Percentiles rank a stretch among this genome's conserved stretches.
phyloP scores from a whole-genome alignment of 2,113 vertebrate species.

The Chlamydotis undulata region DNA sequence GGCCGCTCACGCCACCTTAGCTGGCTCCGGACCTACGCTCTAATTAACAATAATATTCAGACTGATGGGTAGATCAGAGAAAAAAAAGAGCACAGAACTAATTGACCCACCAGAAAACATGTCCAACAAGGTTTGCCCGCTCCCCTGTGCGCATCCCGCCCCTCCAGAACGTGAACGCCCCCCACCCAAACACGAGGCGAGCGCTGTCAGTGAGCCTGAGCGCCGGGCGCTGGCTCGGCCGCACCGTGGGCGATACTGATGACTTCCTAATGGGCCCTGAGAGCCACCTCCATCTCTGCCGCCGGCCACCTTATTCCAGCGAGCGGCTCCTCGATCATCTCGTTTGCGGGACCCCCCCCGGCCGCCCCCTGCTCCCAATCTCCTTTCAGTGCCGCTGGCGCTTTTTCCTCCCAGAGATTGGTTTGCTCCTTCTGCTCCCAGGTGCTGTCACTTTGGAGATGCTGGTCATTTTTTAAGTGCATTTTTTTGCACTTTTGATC shows the following conservation, averaged over 20 bases:
- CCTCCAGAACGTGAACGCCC: background rate
- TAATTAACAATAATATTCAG: background rate
- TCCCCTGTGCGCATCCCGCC: background rate
- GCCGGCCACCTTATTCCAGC: background rate
- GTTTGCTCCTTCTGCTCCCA: background rate
- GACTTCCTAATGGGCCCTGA: constrained; percentile 52
- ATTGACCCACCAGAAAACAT: background rate
- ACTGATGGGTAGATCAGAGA: background rate
- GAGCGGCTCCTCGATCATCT: background rate
- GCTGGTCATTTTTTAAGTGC: constrained; percentile 70
- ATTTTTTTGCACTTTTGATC: background rate
- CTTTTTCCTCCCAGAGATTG: background rate
- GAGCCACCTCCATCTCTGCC: background rate
- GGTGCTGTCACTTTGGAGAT: constrained; percentile 58
- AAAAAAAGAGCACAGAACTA: background rate
- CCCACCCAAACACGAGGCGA: background rate
- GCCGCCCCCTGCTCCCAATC: background rate
- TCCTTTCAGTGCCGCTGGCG: background rate
- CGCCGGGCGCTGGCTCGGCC: background rate
- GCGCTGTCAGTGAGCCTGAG: fast-evolving
- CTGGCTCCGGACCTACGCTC: background rate
- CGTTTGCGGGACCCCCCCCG: background rate
- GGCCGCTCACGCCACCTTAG: fast-evolving
- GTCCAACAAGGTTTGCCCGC: background rate
- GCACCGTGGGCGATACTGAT: background rate